Evolutionary conservation across 2,113 vertebrate genomes (phyloP).

Genomic region (Saguinus midas): DNA sequence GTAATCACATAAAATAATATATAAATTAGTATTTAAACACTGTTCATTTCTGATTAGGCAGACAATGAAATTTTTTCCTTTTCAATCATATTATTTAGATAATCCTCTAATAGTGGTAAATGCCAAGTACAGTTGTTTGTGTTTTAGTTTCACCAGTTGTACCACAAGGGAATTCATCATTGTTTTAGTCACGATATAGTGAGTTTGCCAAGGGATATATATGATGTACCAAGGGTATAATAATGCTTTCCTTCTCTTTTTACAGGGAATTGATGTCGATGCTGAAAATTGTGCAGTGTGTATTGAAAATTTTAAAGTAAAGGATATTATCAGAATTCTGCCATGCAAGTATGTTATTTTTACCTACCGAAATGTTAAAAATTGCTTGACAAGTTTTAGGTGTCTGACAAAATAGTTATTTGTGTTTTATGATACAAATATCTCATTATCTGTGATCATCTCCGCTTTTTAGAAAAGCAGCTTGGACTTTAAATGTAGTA

Average conservation of each 20-base stretch:
- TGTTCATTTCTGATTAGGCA: background rate
- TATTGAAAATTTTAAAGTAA: constrained; percentile 89
- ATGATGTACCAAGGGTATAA: background rate
- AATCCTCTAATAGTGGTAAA: background rate
- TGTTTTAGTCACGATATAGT: background rate
- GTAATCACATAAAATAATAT: background rate
- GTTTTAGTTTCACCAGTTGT: background rate
- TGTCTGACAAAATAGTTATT: background rate
- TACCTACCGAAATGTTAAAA: background rate
- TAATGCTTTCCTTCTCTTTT: constrained; percentile 29
- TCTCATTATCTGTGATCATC: background rate
- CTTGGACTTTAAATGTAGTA: background rate
- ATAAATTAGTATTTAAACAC: background rate
- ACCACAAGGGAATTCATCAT: background rate
- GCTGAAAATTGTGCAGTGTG: constrained; percentile 89
- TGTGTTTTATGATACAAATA: background rate
- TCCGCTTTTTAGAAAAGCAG: background rate
- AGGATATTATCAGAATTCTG: constrained; percentile 87
- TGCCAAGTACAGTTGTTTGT: background rate
- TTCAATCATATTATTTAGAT: background rate
- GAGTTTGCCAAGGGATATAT: background rate
- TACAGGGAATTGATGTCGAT: constrained; percentile 85
- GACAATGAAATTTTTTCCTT: background rate
- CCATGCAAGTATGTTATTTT: constrained; percentile 87
- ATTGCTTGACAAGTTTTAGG: background rate